Percentiles rank a stretch among this genome's conserved stretches.
phyloP scores from a whole-genome alignment of 2,797 vertebrate genomes.

The Catamblyrhynchus diadema region DNA sequence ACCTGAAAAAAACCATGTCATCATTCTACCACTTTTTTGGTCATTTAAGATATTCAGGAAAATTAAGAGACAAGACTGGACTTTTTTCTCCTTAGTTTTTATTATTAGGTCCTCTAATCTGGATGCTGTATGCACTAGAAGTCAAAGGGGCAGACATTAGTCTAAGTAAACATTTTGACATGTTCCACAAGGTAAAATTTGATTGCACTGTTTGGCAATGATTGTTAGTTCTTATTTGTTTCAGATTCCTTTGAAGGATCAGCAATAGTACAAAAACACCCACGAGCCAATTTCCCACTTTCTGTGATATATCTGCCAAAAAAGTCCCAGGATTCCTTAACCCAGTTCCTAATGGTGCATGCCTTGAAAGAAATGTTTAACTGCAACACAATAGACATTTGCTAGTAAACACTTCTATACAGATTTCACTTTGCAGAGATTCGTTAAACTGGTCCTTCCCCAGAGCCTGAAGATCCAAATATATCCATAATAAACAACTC shows the following conservation, averaged over 20 bases:
- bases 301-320: background rate
- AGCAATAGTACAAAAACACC: background rate
- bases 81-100: background rate
- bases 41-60: background rate
- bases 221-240: background rate
- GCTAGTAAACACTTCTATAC: background rate
- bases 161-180: background rate
- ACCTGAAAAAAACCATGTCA: background rate
- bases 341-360: background rate
- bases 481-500: constrained; percentile 47
- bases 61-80: background rate
- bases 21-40: background rate
- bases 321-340: background rate
- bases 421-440: background rate
- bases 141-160: background rate
- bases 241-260: background rate
- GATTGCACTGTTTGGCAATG: background rate
- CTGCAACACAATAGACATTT: background rate
- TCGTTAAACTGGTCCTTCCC: background rate
- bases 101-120: background rate
- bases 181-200: background rate
- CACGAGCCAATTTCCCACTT: background rate
- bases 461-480: constrained; percentile 13
- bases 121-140: background rate
- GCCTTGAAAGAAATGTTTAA: background rate